Evolutionary conservation across 2,888 invertebrate species (phyloP), one percentile per base, ranked within the genome.

Genomic region (Tetropium fuscum): DNA sequence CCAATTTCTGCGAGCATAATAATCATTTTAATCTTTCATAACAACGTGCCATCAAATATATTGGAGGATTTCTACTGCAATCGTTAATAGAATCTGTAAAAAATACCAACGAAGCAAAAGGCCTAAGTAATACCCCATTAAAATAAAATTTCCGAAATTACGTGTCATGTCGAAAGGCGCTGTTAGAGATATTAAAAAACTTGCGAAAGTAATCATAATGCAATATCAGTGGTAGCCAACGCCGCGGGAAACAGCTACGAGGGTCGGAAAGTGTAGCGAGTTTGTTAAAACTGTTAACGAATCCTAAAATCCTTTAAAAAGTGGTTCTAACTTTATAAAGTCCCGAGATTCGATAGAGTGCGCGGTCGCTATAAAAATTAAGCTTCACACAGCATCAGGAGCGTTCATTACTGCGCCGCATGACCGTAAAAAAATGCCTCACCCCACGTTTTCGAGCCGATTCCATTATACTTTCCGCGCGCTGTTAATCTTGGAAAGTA

Each of bases 401-500:
- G 63, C 74, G 75, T 78, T 79, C 79, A 79, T 78, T 79, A 78
- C 78, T 65, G 68, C 71, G 72, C 76, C 78, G 74, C 77, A 78
- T 78, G 78, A 78, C 78, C 78, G 76, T 78, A 79, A 79, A 80
- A 80, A 80, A 77, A 63, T 54, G 62, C 72, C 58, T 53, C 66
- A 66, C 64, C 58, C 10, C 36, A 53, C 49, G 40, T 47, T 34
- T 34, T 30, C 45, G 22, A 54, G 47, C 60, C 55, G 74, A 75
- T 80, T 80, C 80, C 79, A 79, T 80, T 79, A 80, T 79, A 79
- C 79, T 79, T 80, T 79, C 77, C 74, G 72, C 73, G 74, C 76
- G 76, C 74, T 80, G 80, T 81, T 81, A 81, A 81, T 81, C 80
- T 80, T 79, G 78, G 78, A 79, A 80, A 80, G 80, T 81, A 80